Conservation (phyloP, 2,797 vertebrate species). For the Macropodus opercularis region DNA sequence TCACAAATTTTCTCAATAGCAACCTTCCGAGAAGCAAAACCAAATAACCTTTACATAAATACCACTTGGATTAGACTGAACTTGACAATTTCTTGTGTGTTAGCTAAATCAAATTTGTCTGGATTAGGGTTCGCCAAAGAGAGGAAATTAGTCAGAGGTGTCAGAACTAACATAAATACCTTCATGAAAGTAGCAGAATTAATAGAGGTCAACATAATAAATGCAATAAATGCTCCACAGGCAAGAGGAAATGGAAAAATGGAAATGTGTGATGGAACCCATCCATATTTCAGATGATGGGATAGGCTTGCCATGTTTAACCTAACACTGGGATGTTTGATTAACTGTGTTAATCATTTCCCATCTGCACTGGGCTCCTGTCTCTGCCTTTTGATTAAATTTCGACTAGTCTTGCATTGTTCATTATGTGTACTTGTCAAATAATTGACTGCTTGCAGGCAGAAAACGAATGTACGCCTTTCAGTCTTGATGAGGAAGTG, state of each 20-base stretch:
- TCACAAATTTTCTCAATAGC: slow-evolving; percentile 39
- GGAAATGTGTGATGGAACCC: slow-evolving; percentile 64
- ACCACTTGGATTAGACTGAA: slow-evolving; percentile 30
- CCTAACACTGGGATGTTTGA: slow-evolving; percentile 79
- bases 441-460: slow-evolving; percentile 82
- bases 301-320: slow-evolving; percentile 79
- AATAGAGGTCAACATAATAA: slow-evolving; percentile 69
- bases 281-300: slow-evolving; percentile 76
- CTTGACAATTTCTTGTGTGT: slow-evolving; percentile 36
- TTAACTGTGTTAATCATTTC: slow-evolving; percentile 83
- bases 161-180: slow-evolving; percentile 63
- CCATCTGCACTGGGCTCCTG: slow-evolving; percentile 77
- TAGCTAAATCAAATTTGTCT: slow-evolving; percentile 43
- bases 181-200: slow-evolving; percentile 54
- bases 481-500: slow-evolving; percentile 79
- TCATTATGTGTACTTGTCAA: slow-evolving; percentile 83
- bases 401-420: slow-evolving; percentile 80
- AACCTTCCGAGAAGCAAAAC: slow-evolving; percentile 41
- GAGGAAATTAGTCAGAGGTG: slow-evolving; percentile 48
- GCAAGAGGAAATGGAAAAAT: slow-evolving; percentile 71
- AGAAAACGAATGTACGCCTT: slow-evolving; percentile 71
- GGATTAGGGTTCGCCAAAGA: slow-evolving; percentile 40
- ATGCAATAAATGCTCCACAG: slow-evolving; percentile 66
- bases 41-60: slow-evolving; percentile 49
- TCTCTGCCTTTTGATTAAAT: slow-evolving; percentile 81